Evolutionary conservation across 2,888 invertebrate species (phyloP), one percentile per base, ranked within the genome.

Genomic region (Ischnus inquisitorius): DNA sequence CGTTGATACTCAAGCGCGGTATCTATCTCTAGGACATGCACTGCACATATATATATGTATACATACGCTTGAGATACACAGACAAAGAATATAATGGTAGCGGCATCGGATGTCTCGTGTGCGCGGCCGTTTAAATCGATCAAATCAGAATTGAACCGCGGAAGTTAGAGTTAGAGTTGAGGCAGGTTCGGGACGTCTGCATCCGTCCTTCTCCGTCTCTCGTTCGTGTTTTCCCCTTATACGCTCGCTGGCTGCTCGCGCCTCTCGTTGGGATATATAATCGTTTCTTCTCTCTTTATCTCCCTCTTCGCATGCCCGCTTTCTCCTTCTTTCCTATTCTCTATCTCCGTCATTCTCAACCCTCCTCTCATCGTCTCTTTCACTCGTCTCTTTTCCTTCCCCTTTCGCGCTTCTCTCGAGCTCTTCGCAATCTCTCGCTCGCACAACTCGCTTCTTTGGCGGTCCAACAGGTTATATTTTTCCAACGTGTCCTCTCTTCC

Each of bases 391-490:
- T 75, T 67, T 75, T 60, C 51, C 75, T 60, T 74, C 72, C 76
- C 46, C 54, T 68, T 77, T 62, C 54, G 65, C 71, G 60, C 76
- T 25, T 54, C 60, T 60, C 60, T 71, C 69, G 34, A 60, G 25
- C 68, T 60, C 60, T 64, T 65, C 80, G 28, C 81, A 72, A 77
- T 84, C 80, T 74, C 68, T 85, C 76, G 72, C 79, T 57, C 77
- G 67, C 67, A 19, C 51, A 64, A 80, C 72, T 79, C 43, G 79
- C 82, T 89, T 89, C 90, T 88, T 90, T 90, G 86, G 90, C 89
- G 90, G 91, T 92, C 92, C 93, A 93, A 93, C 93, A 92, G 92
- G 92, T 92, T 93, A 93, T 92, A 92, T 92, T 93, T 92, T 92
- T 92, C 90, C 90, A 90, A 85, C 87, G 87, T 86, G 83, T 68